A percentile compares a stretch with the other conserved stretches of the same genome.
phyloP scores from a whole-genome alignment of 2,113 vertebrate genomes.

The Recurvirostra avosetta region DNA sequence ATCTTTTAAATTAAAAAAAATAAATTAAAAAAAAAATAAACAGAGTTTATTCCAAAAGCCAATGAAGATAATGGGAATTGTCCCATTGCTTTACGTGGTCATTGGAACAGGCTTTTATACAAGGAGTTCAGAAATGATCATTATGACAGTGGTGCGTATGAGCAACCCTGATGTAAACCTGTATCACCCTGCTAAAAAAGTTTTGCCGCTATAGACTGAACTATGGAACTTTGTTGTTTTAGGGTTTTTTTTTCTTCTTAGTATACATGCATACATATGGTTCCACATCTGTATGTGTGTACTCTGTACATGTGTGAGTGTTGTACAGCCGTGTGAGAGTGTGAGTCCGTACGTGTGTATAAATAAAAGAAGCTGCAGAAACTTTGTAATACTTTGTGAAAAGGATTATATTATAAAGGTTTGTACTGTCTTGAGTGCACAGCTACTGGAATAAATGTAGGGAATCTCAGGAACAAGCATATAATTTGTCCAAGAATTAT shows the following conservation, averaged over 20 bases:
- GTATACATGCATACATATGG: slow-evolving; percentile 67
- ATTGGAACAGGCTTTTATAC: neutral
- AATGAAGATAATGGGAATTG: neutral
- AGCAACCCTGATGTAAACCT: slow-evolving; percentile 25
- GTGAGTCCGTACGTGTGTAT: slow-evolving; percentile 67
- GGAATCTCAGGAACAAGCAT: slow-evolving; percentile 97
- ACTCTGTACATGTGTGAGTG: slow-evolving; percentile 75
- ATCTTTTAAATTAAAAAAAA: neutral
- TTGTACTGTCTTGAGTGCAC: slow-evolving; percentile 88
- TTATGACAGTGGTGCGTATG: slow-evolving; percentile 52
- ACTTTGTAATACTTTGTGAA: slow-evolving; percentile 91
- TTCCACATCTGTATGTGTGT: slow-evolving; percentile 68
- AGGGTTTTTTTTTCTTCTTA: slow-evolving; percentile 40
- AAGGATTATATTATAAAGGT: slow-evolving; percentile 88
- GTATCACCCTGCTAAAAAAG: slow-evolving; percentile 50
- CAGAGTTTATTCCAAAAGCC: neutral
- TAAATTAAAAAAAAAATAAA: neutral
- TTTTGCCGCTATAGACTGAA: slow-evolving; percentile 69
- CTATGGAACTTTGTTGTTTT: slow-evolving; percentile 67
- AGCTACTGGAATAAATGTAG: slow-evolving; percentile 89
- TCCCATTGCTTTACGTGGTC: neutral
- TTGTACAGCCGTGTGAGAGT: slow-evolving; percentile 76
- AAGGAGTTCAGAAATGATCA: slow-evolving; percentile 46
- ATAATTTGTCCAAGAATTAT: slow-evolving; percentile 85
- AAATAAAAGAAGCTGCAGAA: slow-evolving; percentile 84